Evolutionary conservation across 1,140 invertebrate genomes (phyloP).

Genomic region (Neuroterus valhalla): DNA sequence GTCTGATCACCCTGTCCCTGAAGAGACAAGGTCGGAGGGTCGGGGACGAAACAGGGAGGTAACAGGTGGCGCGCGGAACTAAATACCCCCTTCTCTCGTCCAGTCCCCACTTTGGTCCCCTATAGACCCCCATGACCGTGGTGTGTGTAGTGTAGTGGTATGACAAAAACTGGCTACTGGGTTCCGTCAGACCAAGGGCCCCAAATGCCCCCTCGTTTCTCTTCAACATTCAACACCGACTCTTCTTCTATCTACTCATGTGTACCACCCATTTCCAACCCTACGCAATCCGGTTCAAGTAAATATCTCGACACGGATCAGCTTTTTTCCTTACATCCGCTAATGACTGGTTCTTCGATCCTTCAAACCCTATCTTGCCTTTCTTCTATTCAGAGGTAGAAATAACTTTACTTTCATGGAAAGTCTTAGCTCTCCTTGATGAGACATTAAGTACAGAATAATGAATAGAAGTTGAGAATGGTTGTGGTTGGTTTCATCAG

Average conservation of each 20-base stretch:
- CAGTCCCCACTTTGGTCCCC: slow-evolving; percentile 44
- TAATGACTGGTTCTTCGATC: slow-evolving; percentile 25
- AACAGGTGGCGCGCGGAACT: slow-evolving; percentile 72
- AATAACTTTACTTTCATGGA: slow-evolving; percentile 8
- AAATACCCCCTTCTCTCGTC: slow-evolving; percentile 61
- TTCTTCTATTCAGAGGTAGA: neutral
- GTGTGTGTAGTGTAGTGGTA: slow-evolving; percentile 32
- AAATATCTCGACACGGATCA: slow-evolving; percentile 25
- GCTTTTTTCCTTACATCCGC: slow-evolving; percentile 8
- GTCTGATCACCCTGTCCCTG: slow-evolving; percentile 51
- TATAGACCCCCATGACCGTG: slow-evolving; percentile 41
- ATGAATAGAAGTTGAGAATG: neutral
- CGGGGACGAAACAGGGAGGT: slow-evolving; percentile 59
- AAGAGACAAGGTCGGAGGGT: slow-evolving; percentile 40
- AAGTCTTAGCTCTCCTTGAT: too few species aligned
- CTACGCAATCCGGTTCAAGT: slow-evolving; percentile 30
- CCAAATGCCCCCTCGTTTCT: neutral
- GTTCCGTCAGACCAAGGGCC: slow-evolving; percentile 54
- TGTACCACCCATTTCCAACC: slow-evolving; percentile 46
- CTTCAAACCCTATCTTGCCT: neutral
- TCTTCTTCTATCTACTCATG: neutral
- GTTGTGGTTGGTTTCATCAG: neutral
- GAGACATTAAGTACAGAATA: too few species aligned
- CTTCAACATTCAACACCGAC: neutral
- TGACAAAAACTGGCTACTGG: slow-evolving; percentile 68